A percentile compares a stretch with the other conserved stretches of the same genome.
These are phyloP conservation scores for Microtus ochrogaster DNA, from an alignment of 2,113 vertebrate species.

Conservation along the genomic window DNA sequence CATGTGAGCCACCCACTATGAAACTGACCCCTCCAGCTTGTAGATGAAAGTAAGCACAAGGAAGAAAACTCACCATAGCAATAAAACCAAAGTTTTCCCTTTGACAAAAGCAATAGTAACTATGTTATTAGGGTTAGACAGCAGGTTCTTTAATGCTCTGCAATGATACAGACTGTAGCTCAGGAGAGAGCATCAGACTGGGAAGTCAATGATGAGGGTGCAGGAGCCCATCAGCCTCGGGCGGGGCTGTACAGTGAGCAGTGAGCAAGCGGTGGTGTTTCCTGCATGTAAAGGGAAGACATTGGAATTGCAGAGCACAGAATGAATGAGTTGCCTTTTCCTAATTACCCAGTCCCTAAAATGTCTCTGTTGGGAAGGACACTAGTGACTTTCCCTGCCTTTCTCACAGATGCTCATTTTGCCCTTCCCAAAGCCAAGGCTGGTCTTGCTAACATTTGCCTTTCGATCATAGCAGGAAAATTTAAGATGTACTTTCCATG, in stretches of 20 bases:
- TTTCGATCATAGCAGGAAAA: not conserved
- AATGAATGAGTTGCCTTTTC: conserved; percentile 17
- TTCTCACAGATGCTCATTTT: not conserved
- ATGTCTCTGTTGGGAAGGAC: not conserved
- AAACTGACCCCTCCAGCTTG: not conserved
- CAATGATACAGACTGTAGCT: not conserved
- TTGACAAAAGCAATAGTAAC: not conserved
- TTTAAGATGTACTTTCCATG: conserved; percentile 32
- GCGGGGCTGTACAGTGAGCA: not conserved
- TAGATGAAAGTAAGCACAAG: conserved; percentile 11
- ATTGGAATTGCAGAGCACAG: not conserved
- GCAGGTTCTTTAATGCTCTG: not conserved
- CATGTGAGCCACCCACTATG: not conserved
- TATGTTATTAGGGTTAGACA: not conserved
- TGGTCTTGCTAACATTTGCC: not conserved
- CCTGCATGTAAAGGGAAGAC: not conserved
- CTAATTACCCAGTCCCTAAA: not conserved
- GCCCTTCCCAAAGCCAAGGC: not conserved
- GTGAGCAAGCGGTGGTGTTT: not conserved
- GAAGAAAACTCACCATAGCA: not conserved
- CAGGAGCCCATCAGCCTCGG: accelerated
- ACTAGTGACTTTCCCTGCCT: not conserved
- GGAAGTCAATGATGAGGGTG: not conserved
- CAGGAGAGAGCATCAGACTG: not conserved
- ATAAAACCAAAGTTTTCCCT: not conserved